phyloP scores from a whole-genome alignment of 2,888 invertebrate species.

The Hypolimnas misippus region DNA sequence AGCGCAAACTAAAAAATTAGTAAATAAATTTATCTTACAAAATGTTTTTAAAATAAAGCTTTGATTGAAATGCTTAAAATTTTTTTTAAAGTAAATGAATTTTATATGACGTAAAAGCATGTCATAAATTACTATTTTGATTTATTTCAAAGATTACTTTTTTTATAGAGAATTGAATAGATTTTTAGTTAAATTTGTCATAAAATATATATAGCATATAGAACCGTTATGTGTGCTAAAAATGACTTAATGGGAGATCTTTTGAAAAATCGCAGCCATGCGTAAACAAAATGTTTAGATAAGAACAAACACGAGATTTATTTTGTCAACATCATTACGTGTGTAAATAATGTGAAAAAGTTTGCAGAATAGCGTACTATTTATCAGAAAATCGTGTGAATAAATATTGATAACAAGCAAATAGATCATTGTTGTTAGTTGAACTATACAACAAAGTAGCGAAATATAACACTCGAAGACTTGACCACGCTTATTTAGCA shows the following conservation, averaged over 20 bases:
- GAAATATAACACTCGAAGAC: background rate
- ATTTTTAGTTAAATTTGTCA: too few species aligned
- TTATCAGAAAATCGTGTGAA: slow-evolving; percentile 4
- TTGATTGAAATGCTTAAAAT: too few species aligned
- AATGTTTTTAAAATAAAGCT: too few species aligned
- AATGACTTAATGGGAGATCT: background rate
- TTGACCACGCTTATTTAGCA: background rate
- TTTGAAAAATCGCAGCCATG: slow-evolving; percentile 1
- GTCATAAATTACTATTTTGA: too few species aligned
- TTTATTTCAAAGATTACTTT: too few species aligned
- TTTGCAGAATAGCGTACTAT: slow-evolving; percentile 1
- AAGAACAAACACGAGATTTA: slow-evolving; percentile 15
- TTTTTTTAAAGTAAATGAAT: too few species aligned
- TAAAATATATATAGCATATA: too few species aligned
- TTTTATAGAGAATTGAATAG: too few species aligned
- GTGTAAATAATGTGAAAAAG: slow-evolving; percentile 15
- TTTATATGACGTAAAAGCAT: too few species aligned
- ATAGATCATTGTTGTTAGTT: slow-evolving; percentile 2
- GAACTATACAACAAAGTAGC: background rate
- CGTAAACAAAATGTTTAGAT: slow-evolving; percentile 3
- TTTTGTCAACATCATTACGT: slow-evolving; percentile 3
- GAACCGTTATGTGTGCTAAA: background rate
- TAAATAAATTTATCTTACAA: too few species aligned
- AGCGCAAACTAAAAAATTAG: too few species aligned
- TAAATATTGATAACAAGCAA: slow-evolving; percentile 8